These are phyloP conservation scores for Andrena marginata DNA, from an alignment of 2,888 invertebrate species.

Conservation along the genomic window DNA sequence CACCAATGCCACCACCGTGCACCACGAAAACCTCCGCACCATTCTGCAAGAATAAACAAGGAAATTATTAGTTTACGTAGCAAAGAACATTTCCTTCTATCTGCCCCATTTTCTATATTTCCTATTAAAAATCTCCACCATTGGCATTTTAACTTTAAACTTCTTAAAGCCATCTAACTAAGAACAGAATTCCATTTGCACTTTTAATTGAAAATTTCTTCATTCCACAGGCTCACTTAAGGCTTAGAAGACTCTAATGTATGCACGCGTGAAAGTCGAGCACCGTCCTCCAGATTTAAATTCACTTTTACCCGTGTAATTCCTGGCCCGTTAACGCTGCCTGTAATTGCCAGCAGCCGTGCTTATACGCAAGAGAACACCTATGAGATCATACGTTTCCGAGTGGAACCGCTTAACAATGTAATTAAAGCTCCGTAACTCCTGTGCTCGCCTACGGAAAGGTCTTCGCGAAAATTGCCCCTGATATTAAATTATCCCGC, in stretches of 20 bases:
- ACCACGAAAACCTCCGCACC: conserved; percentile 76
- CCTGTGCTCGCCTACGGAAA: not conserved
- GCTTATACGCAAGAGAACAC: not conserved
- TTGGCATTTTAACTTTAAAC: not conserved
- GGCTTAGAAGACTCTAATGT: conserved; percentile 11
- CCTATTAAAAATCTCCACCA: not conserved
- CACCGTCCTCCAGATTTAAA: conserved; percentile 42
- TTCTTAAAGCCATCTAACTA: not conserved
- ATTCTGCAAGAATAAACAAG: conserved; percentile 70
- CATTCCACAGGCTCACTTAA: conserved; percentile 33
- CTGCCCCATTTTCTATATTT: not conserved
- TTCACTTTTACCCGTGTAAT: conserved; percentile 63
- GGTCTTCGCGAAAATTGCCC: conserved; percentile 24
- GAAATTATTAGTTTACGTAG: not conserved
- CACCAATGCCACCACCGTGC: conserved; percentile 71
- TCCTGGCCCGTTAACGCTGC: conserved; percentile 19
- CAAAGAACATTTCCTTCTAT: not conserved
- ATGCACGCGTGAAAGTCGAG: conserved; percentile 51
- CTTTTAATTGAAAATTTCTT: not conserved
- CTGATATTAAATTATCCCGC: conserved; percentile 27
- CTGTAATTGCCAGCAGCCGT: conserved; percentile 22
- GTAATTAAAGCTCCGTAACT: conserved; percentile 5
- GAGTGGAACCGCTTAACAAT: conserved; percentile 2
- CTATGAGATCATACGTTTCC: conserved; percentile 15
- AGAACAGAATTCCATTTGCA: not conserved